Conservation (phyloP, 2,888 invertebrate genomes). For the Priocnemis perturbator region DNA sequence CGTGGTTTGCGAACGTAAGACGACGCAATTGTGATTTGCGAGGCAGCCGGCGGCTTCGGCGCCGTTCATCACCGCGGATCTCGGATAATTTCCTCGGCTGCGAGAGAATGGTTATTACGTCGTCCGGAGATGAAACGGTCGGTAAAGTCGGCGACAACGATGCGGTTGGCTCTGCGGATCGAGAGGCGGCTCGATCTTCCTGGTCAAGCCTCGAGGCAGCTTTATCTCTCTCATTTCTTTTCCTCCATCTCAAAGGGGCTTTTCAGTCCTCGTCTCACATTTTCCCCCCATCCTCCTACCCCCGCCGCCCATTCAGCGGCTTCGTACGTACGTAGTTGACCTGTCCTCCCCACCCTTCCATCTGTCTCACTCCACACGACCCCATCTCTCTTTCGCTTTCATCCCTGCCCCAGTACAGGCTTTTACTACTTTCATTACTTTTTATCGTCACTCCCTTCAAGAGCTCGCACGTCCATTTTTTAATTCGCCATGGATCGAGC, state of each 20-base stretch:
- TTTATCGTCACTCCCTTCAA: conserved; percentile 69
- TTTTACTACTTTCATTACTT: conserved; percentile 71
- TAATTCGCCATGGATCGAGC: conserved; percentile 67
- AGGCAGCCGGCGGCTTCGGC: background rate
- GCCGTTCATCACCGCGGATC: conserved; percentile 22
- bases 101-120: conserved; percentile 54
- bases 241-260: conserved; percentile 52
- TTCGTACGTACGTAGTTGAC: conserved; percentile 33
- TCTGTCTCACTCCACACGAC: conserved; percentile 10
- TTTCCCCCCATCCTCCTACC: conserved; percentile 28
- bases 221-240: conserved; percentile 16
- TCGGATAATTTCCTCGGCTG: conserved; percentile 43
- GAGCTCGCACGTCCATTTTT: conserved; percentile 66
- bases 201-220: conserved; percentile 55
- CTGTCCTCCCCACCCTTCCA: conserved; percentile 16
- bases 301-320: conserved; percentile 36
- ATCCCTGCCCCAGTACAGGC: conserved; percentile 44
- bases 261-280: conserved; percentile 23
- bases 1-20: no score
- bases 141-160: conserved; percentile 30
- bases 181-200: conserved; percentile 38
- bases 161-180: conserved; percentile 11
- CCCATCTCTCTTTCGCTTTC: conserved; percentile 10
- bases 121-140: conserved; percentile 47
- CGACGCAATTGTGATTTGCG: no score